Evolutionary conservation across 2,797 vertebrate species (phyloP).

Genomic region (Leucoraja ocellata): DNA sequence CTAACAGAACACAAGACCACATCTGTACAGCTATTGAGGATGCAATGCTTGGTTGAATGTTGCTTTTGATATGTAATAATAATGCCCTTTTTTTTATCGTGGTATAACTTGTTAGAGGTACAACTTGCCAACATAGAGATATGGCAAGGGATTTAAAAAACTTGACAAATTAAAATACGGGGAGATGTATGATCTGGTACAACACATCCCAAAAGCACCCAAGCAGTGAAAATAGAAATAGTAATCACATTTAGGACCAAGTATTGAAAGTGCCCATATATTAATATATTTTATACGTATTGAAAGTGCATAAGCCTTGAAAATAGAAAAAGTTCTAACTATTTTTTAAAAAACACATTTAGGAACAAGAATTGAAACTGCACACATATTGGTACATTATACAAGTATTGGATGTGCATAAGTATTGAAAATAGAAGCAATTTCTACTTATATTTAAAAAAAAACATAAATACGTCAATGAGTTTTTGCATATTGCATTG

Average conservation of each 20-base stretch:
- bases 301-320: constrained; percentile 82
- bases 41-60: constrained; percentile 55
- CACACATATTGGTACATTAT: no score
- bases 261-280: not conserved
- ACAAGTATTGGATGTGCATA: constrained; percentile 56
- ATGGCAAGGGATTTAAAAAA: constrained; percentile 83
- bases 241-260: constrained; percentile 40
- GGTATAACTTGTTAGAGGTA: constrained; percentile 63
- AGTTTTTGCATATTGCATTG: not conserved
- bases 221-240: constrained; percentile 79
- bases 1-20: constrained; percentile 66
- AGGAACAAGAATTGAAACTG: constrained; percentile 30
- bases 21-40: constrained; percentile 62
- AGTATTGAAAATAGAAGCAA: not conserved
- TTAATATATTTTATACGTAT: constrained; percentile 49
- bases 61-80: constrained; percentile 58
- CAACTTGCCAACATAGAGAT: constrained; percentile 64
- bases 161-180: constrained; percentile 82
- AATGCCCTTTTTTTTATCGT: constrained; percentile 63
- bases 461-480: not conserved
- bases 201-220: constrained; percentile 72
- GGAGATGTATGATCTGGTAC: constrained; percentile 80
- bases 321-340: constrained; percentile 69
- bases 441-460: not conserved
- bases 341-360: constrained; percentile 25